Conservation (phyloP, 2,797 vertebrate species). For the Apodemus agrarius region DNA sequence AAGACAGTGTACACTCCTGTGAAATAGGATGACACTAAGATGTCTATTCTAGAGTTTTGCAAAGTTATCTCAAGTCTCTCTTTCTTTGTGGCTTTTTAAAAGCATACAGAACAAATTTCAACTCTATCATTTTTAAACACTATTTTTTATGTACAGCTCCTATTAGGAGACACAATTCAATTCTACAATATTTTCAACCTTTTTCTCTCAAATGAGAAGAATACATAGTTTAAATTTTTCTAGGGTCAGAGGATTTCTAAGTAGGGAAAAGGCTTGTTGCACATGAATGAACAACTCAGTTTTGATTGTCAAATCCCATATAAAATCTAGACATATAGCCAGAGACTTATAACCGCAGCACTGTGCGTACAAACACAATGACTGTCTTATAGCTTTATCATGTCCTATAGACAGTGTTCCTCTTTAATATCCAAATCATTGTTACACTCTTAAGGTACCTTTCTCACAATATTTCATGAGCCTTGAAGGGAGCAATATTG, state of each 20-base stretch:
- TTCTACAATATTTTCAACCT: background rate
- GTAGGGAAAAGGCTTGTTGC: too few species aligned
- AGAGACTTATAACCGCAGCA: background rate
- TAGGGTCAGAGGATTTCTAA: too few species aligned
- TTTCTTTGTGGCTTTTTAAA: constrained; percentile 21
- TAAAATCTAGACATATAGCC: background rate
- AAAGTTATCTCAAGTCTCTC: background rate
- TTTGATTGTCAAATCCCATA: background rate
- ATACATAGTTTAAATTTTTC: background rate
- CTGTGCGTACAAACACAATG: background rate
- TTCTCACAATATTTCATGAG: background rate
- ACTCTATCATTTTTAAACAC: background rate
- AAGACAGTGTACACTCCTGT: constrained; percentile 34
- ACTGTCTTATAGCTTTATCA: background rate
- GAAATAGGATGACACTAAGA: background rate
- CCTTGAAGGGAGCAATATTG: too few species aligned
- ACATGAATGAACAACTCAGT: background rate
- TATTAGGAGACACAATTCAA: background rate
- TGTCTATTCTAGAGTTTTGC: background rate
- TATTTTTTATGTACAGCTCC: background rate
- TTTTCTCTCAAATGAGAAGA: background rate
- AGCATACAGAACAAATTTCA: background rate
- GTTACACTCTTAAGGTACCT: background rate
- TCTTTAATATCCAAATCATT: background rate
- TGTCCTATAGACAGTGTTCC: background rate